These are phyloP conservation scores for Leptopilina syphax DNA, from an alignment of 2,888 invertebrate species.

Conservation along the genomic window DNA sequence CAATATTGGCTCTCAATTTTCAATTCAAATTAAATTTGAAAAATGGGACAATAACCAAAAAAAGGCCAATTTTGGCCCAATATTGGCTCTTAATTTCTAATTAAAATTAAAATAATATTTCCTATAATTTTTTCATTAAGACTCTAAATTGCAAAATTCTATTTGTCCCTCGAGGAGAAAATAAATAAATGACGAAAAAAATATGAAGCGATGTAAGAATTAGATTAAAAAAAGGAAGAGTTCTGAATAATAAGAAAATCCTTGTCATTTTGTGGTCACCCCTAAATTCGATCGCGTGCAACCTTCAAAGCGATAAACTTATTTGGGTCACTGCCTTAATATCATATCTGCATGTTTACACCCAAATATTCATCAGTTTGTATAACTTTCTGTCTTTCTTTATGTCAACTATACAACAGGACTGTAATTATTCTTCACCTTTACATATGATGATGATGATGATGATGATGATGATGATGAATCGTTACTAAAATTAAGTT, in stretches of 20 bases:
- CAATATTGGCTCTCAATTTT: no score
- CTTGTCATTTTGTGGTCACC: conserved; percentile 9
- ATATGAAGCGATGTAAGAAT: neutral
- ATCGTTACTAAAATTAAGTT: conserved; percentile 5
- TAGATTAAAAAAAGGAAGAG: neutral
- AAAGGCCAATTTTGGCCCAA: no score
- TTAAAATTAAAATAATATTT: no score
- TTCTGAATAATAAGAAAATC: conserved; percentile 8
- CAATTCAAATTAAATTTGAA: no score
- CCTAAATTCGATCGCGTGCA: conserved; percentile 12
- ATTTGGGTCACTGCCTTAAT: conserved; percentile 23
- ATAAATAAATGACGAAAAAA: no score
- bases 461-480: conserved; percentile 2
- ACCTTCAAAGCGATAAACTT: conserved; percentile 12
- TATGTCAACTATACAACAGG: neutral
- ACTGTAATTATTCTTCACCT: conserved; percentile 9
- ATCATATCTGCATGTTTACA: conserved; percentile 8
- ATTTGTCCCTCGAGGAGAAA: no score
- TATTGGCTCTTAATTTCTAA: no score
- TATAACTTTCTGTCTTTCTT: neutral
- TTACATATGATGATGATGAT: neutral
- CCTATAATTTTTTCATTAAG: no score
- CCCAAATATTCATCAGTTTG: neutral
- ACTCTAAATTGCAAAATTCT: no score
- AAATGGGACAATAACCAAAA: no score